These are phyloP conservation scores for Ellobium chinense DNA, from an alignment of 2,888 invertebrate species.

Conservation along the genomic window DNA sequence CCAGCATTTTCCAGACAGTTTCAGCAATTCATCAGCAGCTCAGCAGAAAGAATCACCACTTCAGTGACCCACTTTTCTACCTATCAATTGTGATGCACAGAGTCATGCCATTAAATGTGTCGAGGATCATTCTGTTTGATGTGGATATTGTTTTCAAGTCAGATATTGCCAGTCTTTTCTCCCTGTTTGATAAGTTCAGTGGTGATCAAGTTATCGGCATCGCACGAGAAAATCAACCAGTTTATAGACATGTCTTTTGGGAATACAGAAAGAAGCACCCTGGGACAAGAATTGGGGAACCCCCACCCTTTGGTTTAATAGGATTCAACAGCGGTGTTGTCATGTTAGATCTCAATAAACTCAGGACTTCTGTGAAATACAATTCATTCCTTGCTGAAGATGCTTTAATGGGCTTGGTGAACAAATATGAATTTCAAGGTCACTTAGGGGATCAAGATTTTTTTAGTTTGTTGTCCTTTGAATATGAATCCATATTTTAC, in stretches of 20 bases:
- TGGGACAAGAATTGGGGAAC: conserved; percentile 83
- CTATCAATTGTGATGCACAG: conserved; percentile 87
- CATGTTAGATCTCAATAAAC: conserved; percentile 84
- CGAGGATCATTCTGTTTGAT: conserved; percentile 86
- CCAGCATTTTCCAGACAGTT: conserved; percentile 79
- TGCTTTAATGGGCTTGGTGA: conserved; percentile 67
- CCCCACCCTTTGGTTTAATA: conserved; percentile 81
- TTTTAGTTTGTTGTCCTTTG: conserved; percentile 86
- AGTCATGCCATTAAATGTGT: conserved; percentile 83
- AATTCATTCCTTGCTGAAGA: conserved; percentile 80
- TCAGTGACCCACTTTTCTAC: conserved; percentile 88
- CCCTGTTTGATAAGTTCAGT: conserved; percentile 80
- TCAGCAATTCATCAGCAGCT: conserved; percentile 81
- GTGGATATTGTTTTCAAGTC: conserved; percentile 87
- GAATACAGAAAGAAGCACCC: conserved; percentile 84
- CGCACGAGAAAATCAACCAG: conserved; percentile 86
- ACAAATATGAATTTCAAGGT: conserved; percentile 78
- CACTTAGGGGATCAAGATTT: conserved; percentile 92
- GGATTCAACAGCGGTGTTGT: conserved; percentile 91
- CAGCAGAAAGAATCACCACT: conserved; percentile 85
- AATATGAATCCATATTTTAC: conserved; percentile 86
- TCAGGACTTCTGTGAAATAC: conserved; percentile 84
- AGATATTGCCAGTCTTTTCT: conserved; percentile 85
- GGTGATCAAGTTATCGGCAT: conserved; percentile 81
- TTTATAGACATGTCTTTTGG: conserved; percentile 87